A percentile compares a stretch with the other conserved stretches of the same genome.
Conservation (phyloP, 2,113 vertebrate genomes). For the Syngnathoides biaculeatus region DNA sequence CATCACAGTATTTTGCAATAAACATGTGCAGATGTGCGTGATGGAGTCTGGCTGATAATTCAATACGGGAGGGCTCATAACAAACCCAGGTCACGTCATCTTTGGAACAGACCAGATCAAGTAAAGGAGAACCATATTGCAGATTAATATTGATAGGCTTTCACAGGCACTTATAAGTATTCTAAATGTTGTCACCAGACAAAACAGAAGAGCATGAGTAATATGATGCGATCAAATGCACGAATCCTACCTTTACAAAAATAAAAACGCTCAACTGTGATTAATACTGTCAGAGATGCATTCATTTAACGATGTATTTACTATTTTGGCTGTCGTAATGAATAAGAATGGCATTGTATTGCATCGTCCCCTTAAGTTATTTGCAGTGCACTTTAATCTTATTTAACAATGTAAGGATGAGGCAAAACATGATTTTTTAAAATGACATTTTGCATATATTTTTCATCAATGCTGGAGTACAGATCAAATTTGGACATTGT, state of each 20-base stretch:
- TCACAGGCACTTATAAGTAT: not conserved
- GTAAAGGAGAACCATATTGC: not conserved
- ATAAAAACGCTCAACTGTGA: not conserved
- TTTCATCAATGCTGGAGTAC: not conserved
- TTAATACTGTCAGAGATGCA: not conserved
- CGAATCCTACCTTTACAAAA: not conserved
- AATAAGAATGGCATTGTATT: not conserved
- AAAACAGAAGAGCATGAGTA: not conserved
- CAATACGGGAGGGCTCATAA: not conserved
- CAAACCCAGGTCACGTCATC: not conserved
- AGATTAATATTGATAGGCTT: not conserved
- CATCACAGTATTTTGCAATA: not conserved
- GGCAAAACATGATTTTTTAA: not conserved
- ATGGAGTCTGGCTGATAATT: not conserved
- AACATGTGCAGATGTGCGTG: slow-evolving; percentile 5
- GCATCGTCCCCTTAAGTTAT: not conserved
- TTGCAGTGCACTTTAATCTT: not conserved
- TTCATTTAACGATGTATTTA: not conserved
- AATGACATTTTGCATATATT: not conserved
- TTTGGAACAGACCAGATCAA: not conserved
- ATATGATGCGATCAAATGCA: not conserved
- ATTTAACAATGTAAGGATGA: too few relatives aligned
- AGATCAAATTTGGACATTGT: not conserved
- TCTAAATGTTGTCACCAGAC: too few relatives aligned
- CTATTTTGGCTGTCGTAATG: not conserved